Conservation (phyloP, 1,140 invertebrate genomes). For the Kradibia gibbosae region DNA sequence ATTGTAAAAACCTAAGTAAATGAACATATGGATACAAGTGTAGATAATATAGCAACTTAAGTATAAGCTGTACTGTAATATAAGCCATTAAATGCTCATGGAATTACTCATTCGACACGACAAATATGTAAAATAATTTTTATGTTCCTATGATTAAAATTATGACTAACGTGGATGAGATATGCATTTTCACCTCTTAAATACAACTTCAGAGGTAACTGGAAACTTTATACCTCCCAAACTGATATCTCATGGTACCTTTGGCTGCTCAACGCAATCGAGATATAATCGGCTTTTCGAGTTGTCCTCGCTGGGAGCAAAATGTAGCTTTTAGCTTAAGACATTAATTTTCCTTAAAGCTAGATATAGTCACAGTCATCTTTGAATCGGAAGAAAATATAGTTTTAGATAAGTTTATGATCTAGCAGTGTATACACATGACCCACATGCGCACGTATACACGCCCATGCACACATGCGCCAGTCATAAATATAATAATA, state of each 20-base stretch:
- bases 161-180: too few relatives aligned
- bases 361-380: background rate
- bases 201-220: background rate
- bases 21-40: too few relatives aligned
- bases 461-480: too few relatives aligned
- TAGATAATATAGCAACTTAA: too few relatives aligned
- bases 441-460: too few relatives aligned
- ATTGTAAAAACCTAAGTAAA: too few relatives aligned
- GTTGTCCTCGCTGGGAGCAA: background rate
- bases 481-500: too few relatives aligned
- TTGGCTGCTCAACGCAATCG: constrained; percentile 11
- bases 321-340: background rate
- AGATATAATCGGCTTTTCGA: constrained; percentile 23
- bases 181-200: background rate
- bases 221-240: background rate
- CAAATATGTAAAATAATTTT: too few relatives aligned
- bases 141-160: too few relatives aligned
- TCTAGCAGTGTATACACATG: background rate
- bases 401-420: background rate
- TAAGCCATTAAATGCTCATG: too few relatives aligned
- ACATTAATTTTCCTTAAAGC: background rate
- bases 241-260: background rate
- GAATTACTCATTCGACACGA: too few relatives aligned
- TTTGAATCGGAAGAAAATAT: background rate
- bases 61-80: too few relatives aligned